Conservation (phyloP, 2,113 vertebrate species). For the Collichthys lucidus region DNA sequence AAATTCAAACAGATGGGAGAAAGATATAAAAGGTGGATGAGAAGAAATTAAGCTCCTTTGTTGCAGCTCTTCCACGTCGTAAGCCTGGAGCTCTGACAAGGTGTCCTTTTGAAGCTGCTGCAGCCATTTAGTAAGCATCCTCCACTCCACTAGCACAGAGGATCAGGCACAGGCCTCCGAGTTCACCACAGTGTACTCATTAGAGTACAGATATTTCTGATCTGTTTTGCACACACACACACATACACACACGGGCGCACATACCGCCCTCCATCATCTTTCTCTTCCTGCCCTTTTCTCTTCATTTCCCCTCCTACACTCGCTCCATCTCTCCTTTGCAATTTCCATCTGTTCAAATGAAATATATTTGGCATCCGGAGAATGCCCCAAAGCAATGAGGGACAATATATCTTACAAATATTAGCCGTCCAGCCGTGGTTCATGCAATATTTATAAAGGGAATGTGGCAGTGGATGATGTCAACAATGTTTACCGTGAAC, state of each 20-base stretch:
- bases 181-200: conserved; percentile 53
- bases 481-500: conserved; percentile 73
- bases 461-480: conserved; percentile 73
- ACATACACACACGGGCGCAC: conserved; percentile 13
- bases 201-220: conserved; percentile 42
- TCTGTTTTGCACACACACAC: conserved; percentile 23
- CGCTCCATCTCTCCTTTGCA: conserved; percentile 69
- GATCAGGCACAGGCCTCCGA: conserved; percentile 18
- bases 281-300: conserved; percentile 46
- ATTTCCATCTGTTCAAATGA: conserved; percentile 83
- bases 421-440: conserved; percentile 71
- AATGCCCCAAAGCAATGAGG: conserved; percentile 78
- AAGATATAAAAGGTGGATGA: background rate
- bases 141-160: conserved; percentile 18
- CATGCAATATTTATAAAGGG: conserved; percentile 82
- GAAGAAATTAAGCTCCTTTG: conserved; percentile 20
- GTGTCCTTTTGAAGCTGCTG: conserved; percentile 25
- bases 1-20: background rate
- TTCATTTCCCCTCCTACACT: conserved; percentile 55
- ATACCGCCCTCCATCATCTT: conserved; percentile 50
- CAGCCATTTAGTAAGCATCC: conserved; percentile 16
- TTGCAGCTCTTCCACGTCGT: background rate
- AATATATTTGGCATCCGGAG: conserved; percentile 80
- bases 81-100: conserved; percentile 24
- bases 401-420: conserved; percentile 84